phyloP scores from a whole-genome alignment of 2,113 vertebrate species.

The Pygoscelis antarcticus region DNA sequence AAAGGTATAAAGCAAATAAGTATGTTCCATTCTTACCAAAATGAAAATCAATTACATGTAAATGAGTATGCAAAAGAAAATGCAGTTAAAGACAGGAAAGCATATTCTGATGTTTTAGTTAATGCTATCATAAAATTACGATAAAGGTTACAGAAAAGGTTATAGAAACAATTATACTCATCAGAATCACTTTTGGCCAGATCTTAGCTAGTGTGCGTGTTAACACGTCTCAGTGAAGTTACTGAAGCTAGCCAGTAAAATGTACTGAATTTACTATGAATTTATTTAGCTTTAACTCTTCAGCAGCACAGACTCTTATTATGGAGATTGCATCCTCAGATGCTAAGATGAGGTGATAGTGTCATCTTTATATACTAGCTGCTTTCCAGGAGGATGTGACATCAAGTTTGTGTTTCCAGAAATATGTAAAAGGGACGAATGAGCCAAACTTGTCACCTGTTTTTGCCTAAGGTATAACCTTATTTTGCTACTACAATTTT shows the following conservation, averaged over 20 bases:
- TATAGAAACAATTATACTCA: not conserved
- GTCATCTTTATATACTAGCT: not conserved
- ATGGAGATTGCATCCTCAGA: not conserved
- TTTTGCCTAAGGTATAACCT: not conserved
- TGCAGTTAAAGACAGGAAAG: not conserved
- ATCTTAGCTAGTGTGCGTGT: not conserved
- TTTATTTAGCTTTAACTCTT: not conserved
- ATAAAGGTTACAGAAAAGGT: not conserved
- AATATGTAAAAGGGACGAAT: not conserved
- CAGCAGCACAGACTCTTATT: not conserved
- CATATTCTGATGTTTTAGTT: not conserved
- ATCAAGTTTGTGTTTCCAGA: conserved; percentile 28
- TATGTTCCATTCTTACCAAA: not conserved
- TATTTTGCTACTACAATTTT: not conserved
- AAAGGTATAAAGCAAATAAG: not conserved
- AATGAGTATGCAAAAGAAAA: not conserved
- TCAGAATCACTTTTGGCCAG: not conserved
- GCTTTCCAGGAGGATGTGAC: conserved; percentile 25
- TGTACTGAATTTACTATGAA: not conserved
- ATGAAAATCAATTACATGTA: not conserved
- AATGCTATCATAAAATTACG: not conserved
- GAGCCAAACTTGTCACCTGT: not conserved
- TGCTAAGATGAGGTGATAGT: not conserved
- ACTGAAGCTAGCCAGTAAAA: not conserved
- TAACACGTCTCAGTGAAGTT: not conserved